Base-by-base conservation (phyloP, 2,113 vertebrate genomes). In the Ciconia stormi region DNA sequence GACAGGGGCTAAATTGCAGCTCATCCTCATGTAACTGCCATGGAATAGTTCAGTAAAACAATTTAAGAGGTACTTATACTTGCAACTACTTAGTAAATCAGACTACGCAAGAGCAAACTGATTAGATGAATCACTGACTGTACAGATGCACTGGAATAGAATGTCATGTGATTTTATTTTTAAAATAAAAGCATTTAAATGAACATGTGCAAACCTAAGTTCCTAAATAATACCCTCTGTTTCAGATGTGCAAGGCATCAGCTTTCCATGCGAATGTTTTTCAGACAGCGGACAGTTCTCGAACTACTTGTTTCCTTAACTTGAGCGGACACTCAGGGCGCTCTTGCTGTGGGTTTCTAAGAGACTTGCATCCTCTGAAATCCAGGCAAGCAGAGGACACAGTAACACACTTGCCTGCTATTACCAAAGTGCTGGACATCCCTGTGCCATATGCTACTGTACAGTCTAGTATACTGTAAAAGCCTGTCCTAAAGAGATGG, bases 81-180 rank as follows among this genome's bases (percentile, higher is more conserved):
- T 91, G 80, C 56, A 76, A 21, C 13, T 1, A 34, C 61, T 81
- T 50, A 87, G 72, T 92, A 92, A 93, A 92, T 82, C 46, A 93
- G 69, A 34, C 76, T 91, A 66, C 67, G 94, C 47, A 95, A 96
- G 72, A 89, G 88, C 72, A 70, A 87, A 88, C 77, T 82, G 90
- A 95, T 97, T 92, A 89, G 94, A 89, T 95, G 94, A 96, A 84
- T 95, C 86, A 87, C 77, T 83, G 82, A 17, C 92, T 94, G 38
- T 67, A 67, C 86, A 91, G 76, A 91, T 89, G 86, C 82, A 78
- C 87, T 92, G 90, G 86, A 94, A 94, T 87, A 96, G 89, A 74
- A 74, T 59, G 61, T 46, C 78, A 89, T 40, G n/a, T 92, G 82
- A 74, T 90, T 92, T 94, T 94, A 86, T 94, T 89, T 96, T 97